Percentiles rank a stretch among this genome's conserved stretches.
Conservation (phyloP, 2,113 vertebrate genomes). For the Ancistrus triradiatus region DNA sequence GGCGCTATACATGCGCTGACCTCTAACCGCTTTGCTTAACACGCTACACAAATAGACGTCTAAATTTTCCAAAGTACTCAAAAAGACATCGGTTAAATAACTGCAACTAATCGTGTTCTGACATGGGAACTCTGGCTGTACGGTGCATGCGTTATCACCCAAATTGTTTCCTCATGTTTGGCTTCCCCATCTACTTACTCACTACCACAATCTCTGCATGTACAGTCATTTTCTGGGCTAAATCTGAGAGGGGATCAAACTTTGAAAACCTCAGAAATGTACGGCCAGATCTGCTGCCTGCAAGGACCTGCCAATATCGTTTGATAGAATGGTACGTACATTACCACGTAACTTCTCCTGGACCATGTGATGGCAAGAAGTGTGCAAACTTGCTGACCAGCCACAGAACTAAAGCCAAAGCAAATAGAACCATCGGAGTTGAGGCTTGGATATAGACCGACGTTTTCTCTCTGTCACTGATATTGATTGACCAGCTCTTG, state of each 20-base stretch:
- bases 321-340: background rate
- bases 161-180: slow-evolving; percentile 27
- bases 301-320: background rate
- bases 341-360: background rate
- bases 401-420: background rate
- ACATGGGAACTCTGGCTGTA: background rate
- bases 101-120: background rate
- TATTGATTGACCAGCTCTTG: background rate
- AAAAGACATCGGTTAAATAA: background rate
- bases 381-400: background rate
- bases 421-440: background rate
- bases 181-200: background rate
- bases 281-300: background rate
- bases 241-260: background rate
- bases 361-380: background rate
- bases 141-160: slow-evolving; percentile 6
- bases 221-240: background rate
- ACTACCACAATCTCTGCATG: background rate
- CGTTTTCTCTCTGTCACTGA: background rate
- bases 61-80: background rate
- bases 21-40: background rate
- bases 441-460: background rate
- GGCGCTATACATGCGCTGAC: background rate
- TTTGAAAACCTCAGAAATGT: background rate
- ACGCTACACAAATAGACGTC: background rate